These are phyloP conservation scores for Carabus problematicus DNA, from an alignment of 2,888 invertebrate genomes.

Conservation along the genomic window DNA sequence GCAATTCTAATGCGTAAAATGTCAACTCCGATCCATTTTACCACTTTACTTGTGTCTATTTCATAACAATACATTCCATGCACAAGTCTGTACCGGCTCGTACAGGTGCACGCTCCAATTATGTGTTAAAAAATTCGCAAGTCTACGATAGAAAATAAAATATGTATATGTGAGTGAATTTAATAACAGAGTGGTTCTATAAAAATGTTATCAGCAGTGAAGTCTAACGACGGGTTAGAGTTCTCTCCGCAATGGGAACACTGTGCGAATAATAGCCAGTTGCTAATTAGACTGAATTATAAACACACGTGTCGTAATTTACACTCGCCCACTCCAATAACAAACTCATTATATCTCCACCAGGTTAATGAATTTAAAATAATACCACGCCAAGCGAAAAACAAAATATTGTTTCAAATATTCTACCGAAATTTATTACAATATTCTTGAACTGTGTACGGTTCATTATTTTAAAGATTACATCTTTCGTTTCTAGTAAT, in stretches of 20 bases:
- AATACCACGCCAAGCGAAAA: too few species aligned
- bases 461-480: too few species aligned
- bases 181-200: constrained; percentile 2
- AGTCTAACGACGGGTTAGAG: not conserved
- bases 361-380: too few species aligned
- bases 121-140: constrained; percentile 8
- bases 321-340: too few species aligned
- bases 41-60: not conserved
- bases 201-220: constrained; percentile 11
- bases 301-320: too few species aligned
- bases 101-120: constrained; percentile 1
- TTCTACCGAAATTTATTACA: not conserved
- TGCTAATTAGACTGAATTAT: not conserved
- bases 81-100: not conserved
- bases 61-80: constrained; percentile 8
- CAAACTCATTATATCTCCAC: too few species aligned
- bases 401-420: not conserved
- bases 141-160: constrained; percentile 8
- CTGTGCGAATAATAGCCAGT: constrained; percentile 4
- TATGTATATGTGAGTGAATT: too few species aligned
- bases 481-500: not conserved
- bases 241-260: not conserved
- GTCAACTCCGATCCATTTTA: too few species aligned
- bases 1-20: too few species aligned
- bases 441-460: not conserved